A percentile compares a stretch with the other conserved stretches of the same genome.
Conservation (phyloP, 2,797 vertebrate genomes). For the Cossypha niveicapilla region DNA sequence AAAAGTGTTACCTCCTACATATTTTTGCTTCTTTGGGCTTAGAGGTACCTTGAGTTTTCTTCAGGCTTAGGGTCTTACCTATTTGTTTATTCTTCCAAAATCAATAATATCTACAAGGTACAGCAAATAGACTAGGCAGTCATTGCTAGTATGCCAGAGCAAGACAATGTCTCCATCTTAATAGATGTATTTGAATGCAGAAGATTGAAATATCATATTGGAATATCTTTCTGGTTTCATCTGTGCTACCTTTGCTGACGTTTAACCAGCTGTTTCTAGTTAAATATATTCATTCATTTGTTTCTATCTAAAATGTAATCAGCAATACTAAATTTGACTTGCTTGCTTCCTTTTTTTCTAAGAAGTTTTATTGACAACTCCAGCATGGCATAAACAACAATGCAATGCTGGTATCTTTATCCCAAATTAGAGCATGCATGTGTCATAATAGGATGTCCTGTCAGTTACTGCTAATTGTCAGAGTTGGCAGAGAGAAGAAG, state of each 20-base stretch:
- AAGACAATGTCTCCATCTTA: background rate
- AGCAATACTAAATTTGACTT: background rate
- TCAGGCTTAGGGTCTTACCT: background rate
- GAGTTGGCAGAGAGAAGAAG: background rate
- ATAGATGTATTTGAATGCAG: background rate
- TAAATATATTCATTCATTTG: background rate
- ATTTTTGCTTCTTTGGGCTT: background rate
- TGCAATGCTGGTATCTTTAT: background rate
- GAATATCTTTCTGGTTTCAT: background rate
- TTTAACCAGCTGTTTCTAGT: background rate
- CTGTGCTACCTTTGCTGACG: background rate
- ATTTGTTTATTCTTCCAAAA: background rate
- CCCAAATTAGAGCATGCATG: background rate
- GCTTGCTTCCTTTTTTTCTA: background rate
- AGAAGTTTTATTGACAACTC: background rate
- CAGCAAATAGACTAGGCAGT: background rate
- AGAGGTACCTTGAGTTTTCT: background rate
- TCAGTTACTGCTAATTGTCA: background rate
- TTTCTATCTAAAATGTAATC: background rate
- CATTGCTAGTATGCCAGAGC: background rate
- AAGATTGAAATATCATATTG: background rate
- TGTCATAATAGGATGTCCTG: background rate
- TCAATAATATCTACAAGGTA: background rate
- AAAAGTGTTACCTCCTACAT: background rate
- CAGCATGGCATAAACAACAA: rapidly evolving